Percentiles rank a stretch among this genome's conserved stretches.
Evolutionary conservation across 2,113 vertebrate species (phyloP).

Genomic region (Axis porcinus): DNA sequence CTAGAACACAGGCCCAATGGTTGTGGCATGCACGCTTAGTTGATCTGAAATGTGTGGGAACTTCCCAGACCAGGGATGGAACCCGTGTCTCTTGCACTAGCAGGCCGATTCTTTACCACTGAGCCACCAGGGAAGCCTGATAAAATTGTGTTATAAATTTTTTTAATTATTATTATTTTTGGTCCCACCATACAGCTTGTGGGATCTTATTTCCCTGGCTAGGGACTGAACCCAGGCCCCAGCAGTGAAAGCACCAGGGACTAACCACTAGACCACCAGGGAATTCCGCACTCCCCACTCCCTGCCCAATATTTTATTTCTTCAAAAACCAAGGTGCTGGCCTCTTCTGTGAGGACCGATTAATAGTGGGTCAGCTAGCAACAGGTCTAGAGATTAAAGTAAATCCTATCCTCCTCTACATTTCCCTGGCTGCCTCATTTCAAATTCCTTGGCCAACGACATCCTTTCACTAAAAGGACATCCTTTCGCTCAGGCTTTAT

Average conservation of each 20-base stretch:
- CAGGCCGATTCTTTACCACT: background rate
- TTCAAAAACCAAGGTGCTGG: background rate
- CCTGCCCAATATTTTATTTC: background rate
- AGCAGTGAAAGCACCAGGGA: background rate
- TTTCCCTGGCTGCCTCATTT: background rate
- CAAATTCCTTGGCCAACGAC: background rate
- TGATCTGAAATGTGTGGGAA: background rate
- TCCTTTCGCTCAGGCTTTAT: background rate
- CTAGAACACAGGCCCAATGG: background rate
- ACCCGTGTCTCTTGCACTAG: background rate
- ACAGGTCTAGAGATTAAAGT: background rate
- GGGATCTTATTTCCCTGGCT: background rate
- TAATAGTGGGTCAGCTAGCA: background rate
- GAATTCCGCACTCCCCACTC: background rate
- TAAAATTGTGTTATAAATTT: background rate
- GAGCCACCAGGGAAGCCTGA: background rate
- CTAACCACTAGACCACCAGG: background rate
- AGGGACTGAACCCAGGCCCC: background rate
- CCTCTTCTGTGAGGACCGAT: background rate
- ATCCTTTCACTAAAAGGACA: background rate
- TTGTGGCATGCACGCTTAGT: background rate
- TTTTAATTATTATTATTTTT: background rate
- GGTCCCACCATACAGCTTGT: background rate
- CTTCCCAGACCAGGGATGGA: background rate
- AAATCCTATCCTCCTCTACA: accelerated